Percentiles rank a stretch among this genome's conserved stretches.
Conservation (phyloP, 2,888 invertebrate genomes). For the Drosophila emarginata region DNA sequence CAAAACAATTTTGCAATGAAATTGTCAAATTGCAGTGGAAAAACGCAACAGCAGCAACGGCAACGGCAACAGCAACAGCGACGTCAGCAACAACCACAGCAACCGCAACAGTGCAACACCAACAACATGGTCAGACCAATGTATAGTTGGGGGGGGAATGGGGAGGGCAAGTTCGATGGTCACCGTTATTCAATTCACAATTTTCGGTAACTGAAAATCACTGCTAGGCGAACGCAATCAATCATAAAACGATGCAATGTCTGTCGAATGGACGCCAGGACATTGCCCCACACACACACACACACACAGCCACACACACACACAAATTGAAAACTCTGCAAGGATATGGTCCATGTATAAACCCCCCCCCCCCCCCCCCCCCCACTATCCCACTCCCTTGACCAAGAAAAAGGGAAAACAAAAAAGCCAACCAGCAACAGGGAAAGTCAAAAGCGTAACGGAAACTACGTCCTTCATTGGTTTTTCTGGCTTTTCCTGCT, state of each 20-base stretch:
- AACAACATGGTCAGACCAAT: neutral
- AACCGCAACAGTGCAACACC: constrained; percentile 45
- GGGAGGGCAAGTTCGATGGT: neutral
- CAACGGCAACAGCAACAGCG: constrained; percentile 67
- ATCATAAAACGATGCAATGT: constrained; percentile 77
- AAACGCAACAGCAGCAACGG: constrained; percentile 71
- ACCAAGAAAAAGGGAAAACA: constrained; percentile 7
- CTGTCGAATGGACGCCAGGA: constrained; percentile 37
- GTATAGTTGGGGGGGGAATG: neutral
- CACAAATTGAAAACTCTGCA: constrained; percentile 44
- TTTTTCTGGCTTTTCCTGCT: constrained; percentile 34
- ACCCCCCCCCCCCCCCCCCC: neutral
- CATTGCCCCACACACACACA: neutral
- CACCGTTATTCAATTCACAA: constrained; percentile 69
- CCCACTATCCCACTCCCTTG: too few species aligned
- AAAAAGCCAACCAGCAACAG: neutral
- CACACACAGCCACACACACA: neutral
- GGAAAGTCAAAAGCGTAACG: constrained; percentile 36
- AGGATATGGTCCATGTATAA: constrained; percentile 26
- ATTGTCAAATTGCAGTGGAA: constrained; percentile 74
- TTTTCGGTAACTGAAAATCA: constrained; percentile 71
- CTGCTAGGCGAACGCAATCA: constrained; percentile 72
- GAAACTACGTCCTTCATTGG: constrained; percentile 27
- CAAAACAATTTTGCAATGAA: constrained; percentile 78
- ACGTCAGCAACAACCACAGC: constrained; percentile 45